Percentiles rank a stretch among this genome's conserved stretches.
Conservation (phyloP, 1,140 invertebrate species). For the Pseudoatta argentina region DNA sequence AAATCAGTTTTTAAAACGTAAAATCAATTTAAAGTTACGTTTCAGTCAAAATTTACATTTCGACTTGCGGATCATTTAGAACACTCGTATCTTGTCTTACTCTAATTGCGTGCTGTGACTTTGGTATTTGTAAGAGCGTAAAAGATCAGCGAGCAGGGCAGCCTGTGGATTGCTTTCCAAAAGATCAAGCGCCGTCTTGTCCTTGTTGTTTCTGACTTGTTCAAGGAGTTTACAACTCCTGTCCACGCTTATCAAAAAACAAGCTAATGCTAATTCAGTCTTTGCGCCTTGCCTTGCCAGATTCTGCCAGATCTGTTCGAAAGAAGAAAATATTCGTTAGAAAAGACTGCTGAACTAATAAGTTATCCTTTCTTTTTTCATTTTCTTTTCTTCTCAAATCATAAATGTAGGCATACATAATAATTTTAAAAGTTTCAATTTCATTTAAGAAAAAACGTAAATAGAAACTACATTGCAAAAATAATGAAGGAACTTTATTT, state of each 20-base stretch:
- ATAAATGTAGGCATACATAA: neutral
- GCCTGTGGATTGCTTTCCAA: constrained; percentile 82
- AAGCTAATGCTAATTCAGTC: constrained; percentile 81
- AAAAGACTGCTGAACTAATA: neutral
- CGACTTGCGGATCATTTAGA: no score
- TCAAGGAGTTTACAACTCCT: constrained; percentile 78
- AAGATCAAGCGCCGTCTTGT: constrained; percentile 89
- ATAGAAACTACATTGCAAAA: no score
- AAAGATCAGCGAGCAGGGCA: constrained; percentile 76
- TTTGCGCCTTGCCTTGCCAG: constrained; percentile 79
- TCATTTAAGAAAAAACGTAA: neutral
- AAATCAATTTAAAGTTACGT: neutral
- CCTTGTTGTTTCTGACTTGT: constrained; percentile 89
- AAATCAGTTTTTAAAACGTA: neutral
- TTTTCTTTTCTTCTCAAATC: neutral
- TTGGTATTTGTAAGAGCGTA: constrained; percentile 80
- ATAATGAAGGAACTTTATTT: no score
- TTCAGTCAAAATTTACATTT: neutral
- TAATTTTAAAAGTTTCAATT: neutral
- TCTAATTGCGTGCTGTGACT: constrained; percentile 67
- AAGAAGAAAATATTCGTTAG: neutral
- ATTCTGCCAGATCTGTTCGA: constrained; percentile 85
- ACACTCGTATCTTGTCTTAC: constrained; percentile 38
- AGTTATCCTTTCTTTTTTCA: neutral
- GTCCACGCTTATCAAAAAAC: constrained; percentile 81